These are phyloP conservation scores for Clarias laeviceps DNA, from an alignment of 2,797 vertebrate genomes.

Conservation along the genomic window DNA sequence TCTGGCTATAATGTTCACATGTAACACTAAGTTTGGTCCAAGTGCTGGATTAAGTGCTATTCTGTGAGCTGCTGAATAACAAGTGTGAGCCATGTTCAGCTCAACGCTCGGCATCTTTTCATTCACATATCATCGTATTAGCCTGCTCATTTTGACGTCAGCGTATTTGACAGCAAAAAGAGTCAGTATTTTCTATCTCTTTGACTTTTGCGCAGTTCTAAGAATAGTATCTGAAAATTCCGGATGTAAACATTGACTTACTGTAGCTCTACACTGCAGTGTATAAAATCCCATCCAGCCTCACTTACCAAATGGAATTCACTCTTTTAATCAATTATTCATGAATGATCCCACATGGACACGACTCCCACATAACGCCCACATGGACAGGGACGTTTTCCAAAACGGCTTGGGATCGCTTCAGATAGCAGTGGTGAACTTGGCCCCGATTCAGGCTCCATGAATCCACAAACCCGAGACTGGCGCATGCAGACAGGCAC, in stretches of 20 bases:
- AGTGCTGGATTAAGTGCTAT: background rate
- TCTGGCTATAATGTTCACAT: background rate
- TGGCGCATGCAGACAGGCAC: constrained; percentile 25
- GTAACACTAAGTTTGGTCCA: background rate
- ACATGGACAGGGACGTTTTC: constrained; percentile 10
- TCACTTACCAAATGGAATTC: background rate
- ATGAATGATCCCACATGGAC: constrained; percentile 27
- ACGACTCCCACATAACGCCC: constrained; percentile 28
- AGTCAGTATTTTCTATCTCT: background rate
- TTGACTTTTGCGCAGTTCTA: background rate
- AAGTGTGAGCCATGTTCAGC: background rate
- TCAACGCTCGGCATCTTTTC: background rate
- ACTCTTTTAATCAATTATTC: constrained; percentile 39
- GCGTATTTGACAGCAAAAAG: background rate
- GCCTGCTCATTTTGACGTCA: background rate
- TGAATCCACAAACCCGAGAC: constrained; percentile 14
- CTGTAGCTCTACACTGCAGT: too few relatives aligned
- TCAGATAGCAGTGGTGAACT: constrained; percentile 39
- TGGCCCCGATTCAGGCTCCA: constrained; percentile 28
- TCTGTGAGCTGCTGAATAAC: background rate
- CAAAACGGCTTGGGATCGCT: background rate
- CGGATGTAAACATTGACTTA: background rate
- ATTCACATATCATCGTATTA: background rate
- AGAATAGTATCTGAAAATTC: too few relatives aligned
- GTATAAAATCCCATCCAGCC: background rate